phyloP scores from a whole-genome alignment of 2,888 invertebrate genomes.

The Philereme transversata region DNA sequence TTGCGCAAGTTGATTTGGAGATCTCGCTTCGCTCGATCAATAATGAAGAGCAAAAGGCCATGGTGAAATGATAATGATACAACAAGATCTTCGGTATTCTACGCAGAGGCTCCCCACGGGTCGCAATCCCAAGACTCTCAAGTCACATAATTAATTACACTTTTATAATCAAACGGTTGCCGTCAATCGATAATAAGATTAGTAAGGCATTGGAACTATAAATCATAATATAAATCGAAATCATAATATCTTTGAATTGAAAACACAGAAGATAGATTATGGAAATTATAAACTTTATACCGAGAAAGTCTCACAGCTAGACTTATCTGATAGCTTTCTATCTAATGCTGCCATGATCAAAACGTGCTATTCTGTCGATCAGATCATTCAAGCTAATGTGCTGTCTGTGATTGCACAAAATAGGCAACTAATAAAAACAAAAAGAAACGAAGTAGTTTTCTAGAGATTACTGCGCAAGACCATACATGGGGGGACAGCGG shows the following conservation, averaged over 20 bases:
- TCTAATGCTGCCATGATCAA: slow-evolving; percentile 2
- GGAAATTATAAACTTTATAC: background rate
- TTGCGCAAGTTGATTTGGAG: too few relatives aligned
- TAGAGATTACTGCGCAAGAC: slow-evolving; percentile 33
- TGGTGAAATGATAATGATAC: too few relatives aligned
- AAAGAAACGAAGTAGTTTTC: slow-evolving; percentile 31
- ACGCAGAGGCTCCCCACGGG: too few relatives aligned
- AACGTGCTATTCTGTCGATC: slow-evolving; percentile 14
- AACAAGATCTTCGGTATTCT: too few relatives aligned
- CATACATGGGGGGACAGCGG: slow-evolving; percentile 48
- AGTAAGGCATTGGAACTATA: too few relatives aligned
- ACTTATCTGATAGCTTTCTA: background rate
- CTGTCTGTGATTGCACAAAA: slow-evolving; percentile 20
- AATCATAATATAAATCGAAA: background rate
- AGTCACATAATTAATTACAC: too few relatives aligned
- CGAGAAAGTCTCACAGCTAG: background rate
- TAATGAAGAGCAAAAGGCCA: too few relatives aligned
- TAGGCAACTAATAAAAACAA: slow-evolving; percentile 23
- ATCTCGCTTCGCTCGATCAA: too few relatives aligned
- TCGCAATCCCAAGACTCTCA: too few relatives aligned
- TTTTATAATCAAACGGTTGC: too few relatives aligned
- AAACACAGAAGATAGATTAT: background rate
- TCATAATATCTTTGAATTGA: background rate
- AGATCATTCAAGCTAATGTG: slow-evolving; percentile 25
- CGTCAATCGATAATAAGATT: too few relatives aligned